These are phyloP conservation scores for Drosophila eohydei DNA, from an alignment of 2,888 invertebrate species.

Conservation along the genomic window DNA sequence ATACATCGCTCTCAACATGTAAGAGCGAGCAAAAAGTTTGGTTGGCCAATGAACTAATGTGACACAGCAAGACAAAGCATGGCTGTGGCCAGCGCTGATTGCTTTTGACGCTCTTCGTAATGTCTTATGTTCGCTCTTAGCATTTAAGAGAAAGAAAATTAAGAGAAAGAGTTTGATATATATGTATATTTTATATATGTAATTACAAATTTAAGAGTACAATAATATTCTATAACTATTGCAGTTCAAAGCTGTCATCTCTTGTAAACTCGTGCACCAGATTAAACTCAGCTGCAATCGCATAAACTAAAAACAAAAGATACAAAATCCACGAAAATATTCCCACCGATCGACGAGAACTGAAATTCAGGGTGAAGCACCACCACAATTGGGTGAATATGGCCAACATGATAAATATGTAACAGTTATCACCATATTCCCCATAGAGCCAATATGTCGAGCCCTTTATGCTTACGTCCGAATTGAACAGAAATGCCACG, in stretches of 20 bases:
- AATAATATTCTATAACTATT: neutral
- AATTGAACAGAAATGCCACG: conserved; percentile 26
- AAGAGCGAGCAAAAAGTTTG: too few species aligned
- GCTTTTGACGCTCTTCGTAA: neutral
- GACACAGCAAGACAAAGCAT: neutral
- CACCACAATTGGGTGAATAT: conserved; percentile 32
- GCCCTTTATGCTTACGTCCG: neutral
- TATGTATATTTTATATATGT: neutral
- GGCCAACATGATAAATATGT: conserved; percentile 47
- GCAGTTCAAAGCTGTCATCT: conserved; percentile 6
- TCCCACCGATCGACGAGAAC: conserved; percentile 50
- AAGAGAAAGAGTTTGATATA: neutral
- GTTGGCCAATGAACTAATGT: neutral
- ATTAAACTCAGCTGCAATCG: conserved; percentile 19
- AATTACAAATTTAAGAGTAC: neutral
- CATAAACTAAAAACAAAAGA: conserved; percentile 41
- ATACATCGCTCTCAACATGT: too few species aligned
- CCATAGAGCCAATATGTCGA: conserved; percentile 37
- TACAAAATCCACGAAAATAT: conserved; percentile 45
- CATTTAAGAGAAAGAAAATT: too few species aligned
- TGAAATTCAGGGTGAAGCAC: conserved; percentile 49
- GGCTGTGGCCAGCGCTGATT: neutral
- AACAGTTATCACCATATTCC: conserved; percentile 46
- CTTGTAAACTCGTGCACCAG: conserved; percentile 33
- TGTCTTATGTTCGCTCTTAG: neutral